Evolutionary conservation across 2,113 vertebrate genomes (phyloP).

Genomic region (Ascaphus truei): DNA sequence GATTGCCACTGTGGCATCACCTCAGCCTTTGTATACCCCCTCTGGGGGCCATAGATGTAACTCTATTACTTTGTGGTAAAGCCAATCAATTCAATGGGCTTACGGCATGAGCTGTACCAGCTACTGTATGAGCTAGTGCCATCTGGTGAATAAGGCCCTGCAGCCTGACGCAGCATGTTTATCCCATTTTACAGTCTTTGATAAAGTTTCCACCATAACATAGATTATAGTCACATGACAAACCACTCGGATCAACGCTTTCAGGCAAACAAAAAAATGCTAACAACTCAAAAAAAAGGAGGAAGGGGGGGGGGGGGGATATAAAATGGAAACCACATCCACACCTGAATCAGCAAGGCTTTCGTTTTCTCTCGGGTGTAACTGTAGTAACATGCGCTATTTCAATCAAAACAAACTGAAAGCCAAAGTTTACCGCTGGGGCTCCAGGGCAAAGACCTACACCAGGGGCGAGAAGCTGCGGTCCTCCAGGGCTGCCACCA

Average conservation of each 20-base stretch:
- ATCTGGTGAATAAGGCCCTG: no score
- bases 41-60: neutral
- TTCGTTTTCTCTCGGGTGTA: constrained; percentile 40
- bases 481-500: no score
- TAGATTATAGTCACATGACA: constrained; percentile 61
- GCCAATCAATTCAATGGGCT: neutral
- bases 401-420: constrained; percentile 39
- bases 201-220: constrained; percentile 74
- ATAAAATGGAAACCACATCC: constrained; percentile 73
- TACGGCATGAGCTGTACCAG: neutral
- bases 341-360: constrained; percentile 77
- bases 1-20: neutral
- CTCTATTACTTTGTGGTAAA: neutral
- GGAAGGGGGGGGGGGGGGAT: neutral
- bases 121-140: no score
- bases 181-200: constrained; percentile 33
- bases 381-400: constrained; percentile 49
- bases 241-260: constrained; percentile 65
- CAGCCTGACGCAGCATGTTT: no score
- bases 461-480: constrained; percentile 36
- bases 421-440: constrained; percentile 47
- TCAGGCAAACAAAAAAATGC: constrained; percentile 67
- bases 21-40: constrained; percentile 27
- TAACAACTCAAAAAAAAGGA: constrained; percentile 64
- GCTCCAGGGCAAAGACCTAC: constrained; percentile 32